A percentile compares a stretch with the other conserved stretches of the same genome.
Evolutionary conservation across 2,113 vertebrate genomes (phyloP).

Genomic region (Struthio camelus): DNA sequence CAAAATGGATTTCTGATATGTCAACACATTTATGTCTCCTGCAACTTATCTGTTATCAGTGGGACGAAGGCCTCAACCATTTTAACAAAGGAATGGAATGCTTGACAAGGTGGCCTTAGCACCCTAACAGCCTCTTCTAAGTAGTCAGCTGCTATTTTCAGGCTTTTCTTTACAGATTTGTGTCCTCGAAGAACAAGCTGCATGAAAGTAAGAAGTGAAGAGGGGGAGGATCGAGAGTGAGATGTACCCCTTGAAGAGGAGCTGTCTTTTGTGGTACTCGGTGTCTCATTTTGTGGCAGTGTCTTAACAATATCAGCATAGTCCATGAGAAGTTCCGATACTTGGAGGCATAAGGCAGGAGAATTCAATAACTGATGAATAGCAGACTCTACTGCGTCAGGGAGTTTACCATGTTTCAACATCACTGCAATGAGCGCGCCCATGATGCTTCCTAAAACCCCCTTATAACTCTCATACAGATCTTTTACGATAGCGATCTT

Average conservation of each 20-base stretch:
- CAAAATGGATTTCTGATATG: neutral
- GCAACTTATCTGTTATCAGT: neutral
- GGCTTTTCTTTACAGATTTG: neutral
- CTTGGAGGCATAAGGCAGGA: conserved; percentile 50
- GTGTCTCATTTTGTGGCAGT: neutral
- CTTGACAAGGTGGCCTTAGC: conserved; percentile 33
- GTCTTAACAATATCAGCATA: neutral
- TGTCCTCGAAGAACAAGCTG: neutral
- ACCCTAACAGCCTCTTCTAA: conserved; percentile 43
- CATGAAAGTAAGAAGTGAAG: conserved; percentile 18
- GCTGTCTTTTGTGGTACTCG: neutral
- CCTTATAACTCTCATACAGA: conserved; percentile 11
- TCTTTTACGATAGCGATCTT: neutral
- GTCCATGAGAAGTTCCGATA: conserved; percentile 52
- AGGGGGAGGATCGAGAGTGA: neutral
- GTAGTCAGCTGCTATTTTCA: conserved; percentile 17
- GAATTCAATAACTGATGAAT: conserved; percentile 16
- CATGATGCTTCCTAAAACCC: neutral
- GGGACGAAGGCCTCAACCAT: neutral
- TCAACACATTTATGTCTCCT: neutral
- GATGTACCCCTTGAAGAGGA: neutral
- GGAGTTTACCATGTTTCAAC: conserved; percentile 24
- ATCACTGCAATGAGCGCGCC: neutral
- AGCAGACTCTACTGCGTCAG: conserved; percentile 20
- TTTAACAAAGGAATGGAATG: conserved; percentile 32